phyloP scores from a whole-genome alignment of 2,797 vertebrate genomes.

The Lacerta bilineata region DNA sequence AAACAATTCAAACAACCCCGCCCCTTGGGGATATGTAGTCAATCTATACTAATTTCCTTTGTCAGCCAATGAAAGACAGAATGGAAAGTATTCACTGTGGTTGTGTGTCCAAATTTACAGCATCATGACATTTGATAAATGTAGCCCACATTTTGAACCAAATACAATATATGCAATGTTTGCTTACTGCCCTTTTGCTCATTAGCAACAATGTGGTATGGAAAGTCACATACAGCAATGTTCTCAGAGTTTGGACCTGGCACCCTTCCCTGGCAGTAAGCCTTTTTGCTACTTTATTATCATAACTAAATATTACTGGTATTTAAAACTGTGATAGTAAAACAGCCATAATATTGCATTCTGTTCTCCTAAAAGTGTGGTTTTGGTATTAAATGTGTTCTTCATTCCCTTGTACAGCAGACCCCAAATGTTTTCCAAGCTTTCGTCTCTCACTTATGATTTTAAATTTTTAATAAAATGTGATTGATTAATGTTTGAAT shows the following conservation, averaged over 20 bases:
- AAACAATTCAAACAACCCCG: background rate
- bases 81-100: background rate
- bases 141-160: background rate
- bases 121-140: background rate
- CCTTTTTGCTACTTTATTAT: conserved; percentile 13
- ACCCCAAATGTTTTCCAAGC: conserved; percentile 53
- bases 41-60: background rate
- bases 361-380: conserved; percentile 34
- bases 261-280: background rate
- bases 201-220: background rate
- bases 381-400: conserved; percentile 49
- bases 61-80: background rate
- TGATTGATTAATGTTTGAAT: conserved; percentile 81
- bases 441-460: background rate
- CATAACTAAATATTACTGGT: conserved; percentile 19
- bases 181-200: background rate
- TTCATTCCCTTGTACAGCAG: conserved; percentile 56
- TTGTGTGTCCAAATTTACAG: background rate
- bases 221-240: background rate
- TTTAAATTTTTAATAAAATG: conserved; percentile 79
- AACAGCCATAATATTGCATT: conserved; percentile 34
- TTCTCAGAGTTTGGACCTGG: background rate
- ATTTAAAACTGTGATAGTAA: background rate
- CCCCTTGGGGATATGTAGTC: background rate
- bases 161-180: conserved; percentile 1